Percentiles rank a stretch among this genome's conserved stretches.
Conservation (phyloP, 30 jellyfish, hydroid and myxozoan genomes). For the Chrysaora quinquecirrha region DNA sequence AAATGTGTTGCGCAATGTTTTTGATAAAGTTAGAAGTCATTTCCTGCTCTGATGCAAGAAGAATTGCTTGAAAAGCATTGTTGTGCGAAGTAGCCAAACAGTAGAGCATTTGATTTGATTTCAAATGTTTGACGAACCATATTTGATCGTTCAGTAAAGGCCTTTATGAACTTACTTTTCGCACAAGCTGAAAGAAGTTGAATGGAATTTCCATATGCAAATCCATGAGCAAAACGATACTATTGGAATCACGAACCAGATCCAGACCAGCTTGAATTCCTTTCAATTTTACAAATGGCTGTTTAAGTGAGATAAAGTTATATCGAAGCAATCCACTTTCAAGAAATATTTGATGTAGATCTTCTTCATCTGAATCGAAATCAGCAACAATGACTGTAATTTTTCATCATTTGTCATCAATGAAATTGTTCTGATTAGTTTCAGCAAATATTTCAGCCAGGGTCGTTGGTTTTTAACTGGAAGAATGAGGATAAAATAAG, state of each 20-base stretch:
- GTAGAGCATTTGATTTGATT: too few species aligned
- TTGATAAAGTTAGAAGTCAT: too few species aligned
- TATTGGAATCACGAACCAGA: neutral
- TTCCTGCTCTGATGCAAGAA: too few species aligned
- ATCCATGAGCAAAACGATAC: constrained; percentile 18
- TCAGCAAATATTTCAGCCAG: neutral
- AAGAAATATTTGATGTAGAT: neutral
- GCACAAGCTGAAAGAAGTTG: constrained; percentile 1
- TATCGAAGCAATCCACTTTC: neutral
- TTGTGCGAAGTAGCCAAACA: too few species aligned
- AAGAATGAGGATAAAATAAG: neutral
- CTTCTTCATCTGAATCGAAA: neutral
- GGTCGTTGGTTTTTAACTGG: neutral
- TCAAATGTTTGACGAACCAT: too few species aligned
- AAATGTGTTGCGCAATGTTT: too few species aligned
- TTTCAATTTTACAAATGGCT: neutral
- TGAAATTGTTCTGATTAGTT: neutral
- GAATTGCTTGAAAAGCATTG: too few species aligned
- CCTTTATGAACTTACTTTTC: constrained; percentile 13
- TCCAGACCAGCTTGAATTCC: constrained; percentile 26
- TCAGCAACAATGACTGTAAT: neutral
- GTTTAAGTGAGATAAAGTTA: neutral
- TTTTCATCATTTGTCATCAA: neutral
- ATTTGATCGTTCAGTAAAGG: too few species aligned
- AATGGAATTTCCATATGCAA: constrained; percentile 15